Evolutionary conservation across 2,888 invertebrate species (phyloP), one percentile per base, ranked within the genome.

Genomic region (Endotricha flammealis): DNA sequence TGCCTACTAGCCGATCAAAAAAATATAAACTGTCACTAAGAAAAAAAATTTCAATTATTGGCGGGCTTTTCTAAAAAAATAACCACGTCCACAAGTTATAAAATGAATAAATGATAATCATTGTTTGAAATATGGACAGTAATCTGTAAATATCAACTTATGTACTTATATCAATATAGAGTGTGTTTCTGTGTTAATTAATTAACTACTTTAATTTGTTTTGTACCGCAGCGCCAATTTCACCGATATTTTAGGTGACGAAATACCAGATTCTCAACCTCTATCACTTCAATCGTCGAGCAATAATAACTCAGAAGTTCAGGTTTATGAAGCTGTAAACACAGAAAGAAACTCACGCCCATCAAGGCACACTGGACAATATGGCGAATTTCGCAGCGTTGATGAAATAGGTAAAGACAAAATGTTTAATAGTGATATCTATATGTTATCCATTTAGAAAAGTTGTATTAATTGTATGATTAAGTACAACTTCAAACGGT

Each of bases 361-460:
- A 7, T 32, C 44, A 5, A 81, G 71, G 59, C 53, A 65, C 33
- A 77, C 76, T 3, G 82, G 82, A 0, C 74, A 79, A 50, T 46
- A 55, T 31, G 80, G 74, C 12, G 64, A 75, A 23, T 77, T 80
- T 44, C 64, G 86, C 23, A 72, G 80, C 45, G 49, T 67, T 10
- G 71, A 81, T 43, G 86, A 86, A 72, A 75, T 86, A 38, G 81
- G 85, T 81, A 53, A n/a, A n/a, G n/a, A n/a, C n/a, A n/a, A n/a
- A n/a, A n/a, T n/a, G n/a, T n/a, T n/a, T n/a, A n/a, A n/a, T n/a
- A n/a, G n/a, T n/a, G n/a, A n/a, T n/a, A n/a, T n/a, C n/a, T n/a
- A n/a, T n/a, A n/a, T n/a, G n/a, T n/a, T n/a, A n/a, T n/a, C n/a
- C n/a, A n/a, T n/a, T n/a, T n/a, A n/a, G n/a, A n/a, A n/a, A n/a